Conservation (phyloP, 2,888 invertebrate species). For the Eudemis profundana region DNA sequence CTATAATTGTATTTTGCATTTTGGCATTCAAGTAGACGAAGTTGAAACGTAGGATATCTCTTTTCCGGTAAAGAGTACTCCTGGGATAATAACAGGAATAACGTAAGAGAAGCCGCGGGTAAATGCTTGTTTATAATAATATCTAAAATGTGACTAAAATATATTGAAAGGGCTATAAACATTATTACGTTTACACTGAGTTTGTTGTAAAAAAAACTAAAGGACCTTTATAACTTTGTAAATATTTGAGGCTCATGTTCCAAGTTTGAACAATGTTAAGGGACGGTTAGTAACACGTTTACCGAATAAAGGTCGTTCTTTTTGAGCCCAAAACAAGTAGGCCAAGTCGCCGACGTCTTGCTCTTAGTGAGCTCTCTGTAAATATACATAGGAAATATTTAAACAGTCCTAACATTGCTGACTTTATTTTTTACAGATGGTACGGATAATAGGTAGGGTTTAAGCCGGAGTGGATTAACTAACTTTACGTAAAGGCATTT, state of each 20-base stretch:
- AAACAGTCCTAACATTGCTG: constrained; percentile 17
- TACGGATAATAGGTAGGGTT: not conserved
- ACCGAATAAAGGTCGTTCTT: constrained; percentile 11
- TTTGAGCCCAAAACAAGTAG: constrained; percentile 5
- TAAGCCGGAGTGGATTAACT: not conserved
- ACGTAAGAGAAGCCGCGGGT: too few species aligned
- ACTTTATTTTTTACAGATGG: constrained; percentile 4
- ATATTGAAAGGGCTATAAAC: not conserved
- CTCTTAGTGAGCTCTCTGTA: constrained; percentile 67
- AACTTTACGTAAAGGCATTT: not conserved
- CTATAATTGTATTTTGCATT: not conserved
- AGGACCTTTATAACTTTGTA: not conserved
- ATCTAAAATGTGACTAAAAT: too few species aligned
- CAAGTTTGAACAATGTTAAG: constrained; percentile 8
- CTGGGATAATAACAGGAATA: too few species aligned
- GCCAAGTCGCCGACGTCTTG: constrained; percentile 50
- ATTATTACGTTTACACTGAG: not conserved
- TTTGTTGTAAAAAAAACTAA: not conserved
- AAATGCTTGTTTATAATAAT: not conserved
- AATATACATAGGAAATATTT: constrained; percentile 55
- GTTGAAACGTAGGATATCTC: too few species aligned
- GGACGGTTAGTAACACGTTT: constrained; percentile 4
- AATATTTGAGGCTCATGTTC: constrained; percentile 6
- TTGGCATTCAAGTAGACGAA: too few species aligned
- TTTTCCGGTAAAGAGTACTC: too few species aligned